Conservation (phyloP, 2,113 vertebrate species). For the Paramisgurnus dabryanus region DNA sequence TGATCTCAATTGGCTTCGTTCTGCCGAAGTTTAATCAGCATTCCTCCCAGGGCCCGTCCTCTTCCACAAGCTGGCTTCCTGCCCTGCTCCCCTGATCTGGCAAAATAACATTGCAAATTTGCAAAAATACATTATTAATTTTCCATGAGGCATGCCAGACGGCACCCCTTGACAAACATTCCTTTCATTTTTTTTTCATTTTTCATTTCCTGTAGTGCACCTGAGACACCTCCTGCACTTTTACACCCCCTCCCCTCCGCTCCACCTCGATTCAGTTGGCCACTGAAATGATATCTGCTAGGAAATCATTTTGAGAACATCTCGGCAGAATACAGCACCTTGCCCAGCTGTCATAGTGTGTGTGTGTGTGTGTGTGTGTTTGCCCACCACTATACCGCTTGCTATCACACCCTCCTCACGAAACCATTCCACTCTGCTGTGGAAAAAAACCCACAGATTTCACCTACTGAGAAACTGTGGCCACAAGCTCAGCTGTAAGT, state of each 20-base stretch:
- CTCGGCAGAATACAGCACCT: conserved; percentile 21
- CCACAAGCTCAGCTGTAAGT: conserved; percentile 25
- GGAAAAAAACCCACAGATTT: not conserved
- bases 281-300: conserved; percentile 48
- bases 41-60: conserved; percentile 28
- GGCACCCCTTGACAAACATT: conserved; percentile 64
- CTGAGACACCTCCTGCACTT: conserved; percentile 62
- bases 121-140: conserved; percentile 72
- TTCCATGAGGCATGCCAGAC: conserved; percentile 63
- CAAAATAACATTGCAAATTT: conserved; percentile 67
- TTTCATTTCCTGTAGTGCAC: conserved; percentile 71
- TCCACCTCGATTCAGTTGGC: conserved; percentile 30
- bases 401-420: conserved; percentile 8
- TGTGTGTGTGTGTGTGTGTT: conserved; percentile 23
- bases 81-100: conserved; percentile 42
- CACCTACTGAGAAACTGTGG: not conserved
- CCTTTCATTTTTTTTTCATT: conserved; percentile 60
- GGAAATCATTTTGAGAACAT: conserved; percentile 51
- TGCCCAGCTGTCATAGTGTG: not conserved
- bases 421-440: conserved; percentile 17
- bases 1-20: conserved; percentile 24
- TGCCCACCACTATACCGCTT: not conserved
- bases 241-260: conserved; percentile 13
- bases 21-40: conserved; percentile 53
- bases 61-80: conserved; percentile 22